Base-by-base conservation (phyloP, 2,888 invertebrate species). In the Spisula solida region DNA sequence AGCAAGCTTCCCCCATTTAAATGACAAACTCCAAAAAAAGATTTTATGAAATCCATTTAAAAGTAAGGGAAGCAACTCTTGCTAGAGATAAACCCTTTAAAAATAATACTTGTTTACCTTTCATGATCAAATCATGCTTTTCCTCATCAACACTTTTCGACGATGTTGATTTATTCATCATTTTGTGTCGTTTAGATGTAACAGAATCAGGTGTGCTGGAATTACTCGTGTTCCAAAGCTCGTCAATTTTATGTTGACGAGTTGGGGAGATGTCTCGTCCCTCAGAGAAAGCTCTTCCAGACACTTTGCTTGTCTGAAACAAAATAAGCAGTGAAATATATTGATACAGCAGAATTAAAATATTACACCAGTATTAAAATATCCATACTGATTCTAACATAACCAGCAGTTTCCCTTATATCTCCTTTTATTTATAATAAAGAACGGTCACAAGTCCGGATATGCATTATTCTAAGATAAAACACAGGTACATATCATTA, bases 241-340 rank as follows among this genome's bases (percentile, higher is more conserved):
- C 95, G 82, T 95, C 95, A 18, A 94, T 48, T 87, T 94, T 94
- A 81, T 90, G 93, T 91, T 94, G 94, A 84, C 89, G 87, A 16
- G 87, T 90, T 8, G 94, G 94, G 25, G 95, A 94, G 41, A 93
- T 86, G 20, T 94, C 94, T 12, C 93, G 89, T n/a, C 93, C 93
- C 89, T 94, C 94, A 31, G 91, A 91, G 70, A 87, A 86, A 5
- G 92, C 89, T 48, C 92, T 82, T 29, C 87, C 90, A 18, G 80
- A 1, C 56, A 14, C 60, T 34, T 92, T 88, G 48, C 60, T 87
- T 1, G 79, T 29, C 87, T 87, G 87, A 34, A 87, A 82, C 8
- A 51, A 41, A 41, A 41, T 56, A 12, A 56, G n/a, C n/a, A 56
- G n/a, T n/a, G n/a, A 56, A 20, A 20, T 56, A 56, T 56, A 56